Base-by-base conservation (phyloP, 2,888 invertebrate genomes). In the Thalpophila matura region DNA sequence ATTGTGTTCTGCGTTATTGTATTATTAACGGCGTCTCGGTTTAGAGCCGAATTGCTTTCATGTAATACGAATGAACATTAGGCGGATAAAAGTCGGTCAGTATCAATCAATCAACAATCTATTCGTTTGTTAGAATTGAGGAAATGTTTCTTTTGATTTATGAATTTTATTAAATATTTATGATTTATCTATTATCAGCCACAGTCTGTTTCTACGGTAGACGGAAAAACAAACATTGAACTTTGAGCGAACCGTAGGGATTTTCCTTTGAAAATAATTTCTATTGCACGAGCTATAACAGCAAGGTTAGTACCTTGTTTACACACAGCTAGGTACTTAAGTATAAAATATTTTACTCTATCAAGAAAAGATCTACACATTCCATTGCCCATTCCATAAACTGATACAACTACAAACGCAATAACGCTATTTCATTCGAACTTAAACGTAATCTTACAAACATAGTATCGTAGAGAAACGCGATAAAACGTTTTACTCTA, bases 1-100 rank as follows among this genome's bases (percentile, higher is more conserved):
- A 59, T 69, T 66, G 69, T 74, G 63, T 55, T 47, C 61, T 35
- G 57, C 59, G 56, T 77, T 76, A 79, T 79, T 82, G 77, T 81
- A 75, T 81, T 82, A 82, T 77, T 83, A 82, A 83, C 26, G 33
- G 37, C 31, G 10, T 31, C 33, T 58, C 31, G 35, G 51, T 42
- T 65, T 61, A 31, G 49, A 51, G 24, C 38, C 22, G 35, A 56
- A 59, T 56, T 47, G 51, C 29, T 42, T 29, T 26, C 24, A 31
- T 59, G 24, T 60, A 40, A 60, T 49, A 37, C 20, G 7, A 57
- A 57, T 33, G 27, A 45, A 45, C 27, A 61, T 49, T 42, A 53
- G 45, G 20, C 6, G 40, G n/a, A n/a, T 51, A 40, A 35, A 56
- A 42, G 12, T 51, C 12, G 31, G 12, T 47, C 10, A 50, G 7